Evolutionary conservation across 1,140 invertebrate species (phyloP).

Genomic region (Lycorma delicatula): DNA sequence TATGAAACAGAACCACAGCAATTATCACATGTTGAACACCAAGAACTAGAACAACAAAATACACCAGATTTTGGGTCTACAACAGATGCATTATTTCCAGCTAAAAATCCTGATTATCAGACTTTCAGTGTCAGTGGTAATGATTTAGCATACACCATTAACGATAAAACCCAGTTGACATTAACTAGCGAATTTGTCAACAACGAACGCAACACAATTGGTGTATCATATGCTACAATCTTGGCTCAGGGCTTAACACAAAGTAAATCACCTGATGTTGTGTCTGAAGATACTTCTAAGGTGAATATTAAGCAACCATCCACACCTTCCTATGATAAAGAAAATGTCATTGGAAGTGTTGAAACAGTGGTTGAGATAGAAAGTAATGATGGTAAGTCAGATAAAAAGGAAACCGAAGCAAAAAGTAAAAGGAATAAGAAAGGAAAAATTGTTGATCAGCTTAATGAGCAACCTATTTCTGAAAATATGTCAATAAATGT

Average conservation of each 20-base stretch:
- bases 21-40: too few relatives aligned
- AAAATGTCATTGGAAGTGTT: neutral
- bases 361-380: too few relatives aligned
- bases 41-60: too few relatives aligned
- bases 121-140: conserved; percentile 3
- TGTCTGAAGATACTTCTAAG: conserved; percentile 16
- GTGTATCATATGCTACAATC: conserved; percentile 61
- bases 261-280: neutral
- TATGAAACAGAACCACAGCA: too few relatives aligned
- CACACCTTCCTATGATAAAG: conserved; percentile 33
- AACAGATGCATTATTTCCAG: too few relatives aligned
- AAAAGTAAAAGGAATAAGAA: neutral
- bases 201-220: conserved; percentile 10
- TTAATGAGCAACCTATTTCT: too few relatives aligned
- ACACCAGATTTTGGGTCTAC: too few relatives aligned
- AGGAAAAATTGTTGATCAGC: neutral
- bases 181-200: neutral
- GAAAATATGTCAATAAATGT: too few relatives aligned
- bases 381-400: neutral
- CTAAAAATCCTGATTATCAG: neutral
- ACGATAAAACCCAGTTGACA: neutral
- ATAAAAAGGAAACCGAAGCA: neutral
- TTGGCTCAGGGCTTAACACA: conserved; percentile 52
- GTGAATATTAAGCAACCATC: conserved; percentile 10
- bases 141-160: neutral